Evolutionary conservation across 2,888 invertebrate species (phyloP).

Genomic region (Galeruca laticollis): DNA sequence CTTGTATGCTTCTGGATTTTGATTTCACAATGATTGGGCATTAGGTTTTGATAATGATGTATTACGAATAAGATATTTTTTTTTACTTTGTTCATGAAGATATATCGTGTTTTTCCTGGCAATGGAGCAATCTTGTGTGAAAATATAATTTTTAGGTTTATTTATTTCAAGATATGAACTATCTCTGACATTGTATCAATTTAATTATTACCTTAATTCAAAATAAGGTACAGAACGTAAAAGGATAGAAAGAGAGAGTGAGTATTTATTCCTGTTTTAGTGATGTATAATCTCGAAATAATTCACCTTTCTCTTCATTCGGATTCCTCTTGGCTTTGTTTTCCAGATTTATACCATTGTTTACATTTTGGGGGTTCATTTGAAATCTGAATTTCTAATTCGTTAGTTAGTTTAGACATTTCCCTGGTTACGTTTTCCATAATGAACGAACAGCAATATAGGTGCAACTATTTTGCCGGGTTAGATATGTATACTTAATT

Average conservation of each 20-base stretch:
- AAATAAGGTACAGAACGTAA: slow-evolving; percentile 64
- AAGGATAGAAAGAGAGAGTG: slow-evolving; percentile 46
- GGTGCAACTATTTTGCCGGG: slow-evolving; percentile 19
- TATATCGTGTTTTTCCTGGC: no score
- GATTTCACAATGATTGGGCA: no score
- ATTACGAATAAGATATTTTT: no score
- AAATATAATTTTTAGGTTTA: no score
- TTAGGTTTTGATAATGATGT: no score
- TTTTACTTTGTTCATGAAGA: no score
- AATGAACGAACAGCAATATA: slow-evolving; percentile 31
- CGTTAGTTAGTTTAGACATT: slow-evolving; percentile 57
- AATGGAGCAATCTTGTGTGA: no score
- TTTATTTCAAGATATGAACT: no score
- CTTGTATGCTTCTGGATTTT: no score
- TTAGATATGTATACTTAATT: slow-evolving; percentile 18
- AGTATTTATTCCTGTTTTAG: slow-evolving; percentile 55
- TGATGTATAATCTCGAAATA: slow-evolving; percentile 65
- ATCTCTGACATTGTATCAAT: slow-evolving; percentile 46
- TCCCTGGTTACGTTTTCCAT: slow-evolving; percentile 33
- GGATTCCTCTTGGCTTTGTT: slow-evolving; percentile 64
- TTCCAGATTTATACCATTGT: slow-evolving; percentile 67
- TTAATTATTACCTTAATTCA: slow-evolving; percentile 67
- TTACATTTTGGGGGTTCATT: slow-evolving; percentile 67
- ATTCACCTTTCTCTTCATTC: slow-evolving; percentile 63
- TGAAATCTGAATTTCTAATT: slow-evolving; percentile 67